Evolutionary conservation across 1,140 invertebrate genomes (phyloP).

Genomic region (Hermetia illucens): DNA sequence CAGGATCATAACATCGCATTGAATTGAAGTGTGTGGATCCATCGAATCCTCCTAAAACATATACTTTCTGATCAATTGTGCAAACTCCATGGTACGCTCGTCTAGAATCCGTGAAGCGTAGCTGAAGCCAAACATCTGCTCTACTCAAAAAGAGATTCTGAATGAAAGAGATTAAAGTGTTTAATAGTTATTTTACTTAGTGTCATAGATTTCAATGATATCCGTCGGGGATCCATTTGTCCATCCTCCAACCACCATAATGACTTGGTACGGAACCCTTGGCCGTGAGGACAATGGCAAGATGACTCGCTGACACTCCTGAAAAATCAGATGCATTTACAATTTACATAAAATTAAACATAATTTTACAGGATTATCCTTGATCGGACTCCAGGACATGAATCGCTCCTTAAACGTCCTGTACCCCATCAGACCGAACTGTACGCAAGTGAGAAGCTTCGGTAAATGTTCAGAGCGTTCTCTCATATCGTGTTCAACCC

Average conservation of each 20-base stretch:
- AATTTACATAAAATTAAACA: too few species aligned
- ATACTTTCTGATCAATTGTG: conserved; percentile 48
- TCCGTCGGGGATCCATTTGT: conserved; percentile 62
- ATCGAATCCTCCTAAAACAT: conserved; percentile 64
- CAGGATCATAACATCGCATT: conserved; percentile 48
- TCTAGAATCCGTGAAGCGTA: conserved; percentile 42
- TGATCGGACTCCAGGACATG: conserved; percentile 37
- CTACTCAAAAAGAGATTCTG: conserved; percentile 22
- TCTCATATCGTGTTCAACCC: conserved; percentile 39
- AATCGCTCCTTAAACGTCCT: conserved; percentile 48
- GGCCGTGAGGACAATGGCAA: conserved; percentile 35
- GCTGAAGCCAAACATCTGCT: conserved; percentile 48
- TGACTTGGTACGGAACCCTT: conserved; percentile 49
- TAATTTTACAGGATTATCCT: conserved; percentile 35
- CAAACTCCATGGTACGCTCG: conserved; percentile 64
- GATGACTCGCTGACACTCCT: conserved; percentile 16
- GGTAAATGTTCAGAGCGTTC: conserved; percentile 37
- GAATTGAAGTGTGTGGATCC: conserved; percentile 58
- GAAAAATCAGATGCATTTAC: too few species aligned
- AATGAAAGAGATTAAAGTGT: too few species aligned
- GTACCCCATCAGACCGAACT: conserved; percentile 49
- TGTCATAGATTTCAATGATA: conserved; percentile 65
- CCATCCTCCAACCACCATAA: conserved; percentile 66
- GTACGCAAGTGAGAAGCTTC: conserved; percentile 43
- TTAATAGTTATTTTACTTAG: too few species aligned